A percentile compares a stretch with the other conserved stretches of the same genome.
phyloP scores from a whole-genome alignment of 2,113 vertebrate species.

The Mugil cephalus region DNA sequence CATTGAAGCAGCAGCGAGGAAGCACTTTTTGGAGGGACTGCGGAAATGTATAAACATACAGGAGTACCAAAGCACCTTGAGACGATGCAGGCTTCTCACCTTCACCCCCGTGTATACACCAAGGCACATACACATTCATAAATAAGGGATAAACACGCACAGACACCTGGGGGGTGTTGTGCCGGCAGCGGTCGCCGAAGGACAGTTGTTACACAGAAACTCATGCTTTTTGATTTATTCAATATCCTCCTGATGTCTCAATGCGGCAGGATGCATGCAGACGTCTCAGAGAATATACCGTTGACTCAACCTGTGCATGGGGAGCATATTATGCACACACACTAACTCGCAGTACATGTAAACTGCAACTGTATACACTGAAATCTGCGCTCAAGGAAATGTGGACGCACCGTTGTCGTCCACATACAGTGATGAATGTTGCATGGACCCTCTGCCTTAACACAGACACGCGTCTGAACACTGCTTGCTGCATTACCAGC shows the following conservation, averaged over 20 bases:
- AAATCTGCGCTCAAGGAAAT: constrained; percentile 36
- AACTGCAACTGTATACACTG: constrained; percentile 26
- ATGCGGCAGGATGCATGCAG: constrained; percentile 32
- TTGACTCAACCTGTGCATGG: constrained; percentile 55
- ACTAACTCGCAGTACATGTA: constrained; percentile 13
- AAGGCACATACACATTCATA: constrained; percentile 38
- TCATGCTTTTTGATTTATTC: constrained; percentile 40
- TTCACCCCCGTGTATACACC: constrained; percentile 24
- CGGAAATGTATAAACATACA: constrained; percentile 33
- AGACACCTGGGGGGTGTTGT: constrained; percentile 5
- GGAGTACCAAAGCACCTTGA: constrained; percentile 40
- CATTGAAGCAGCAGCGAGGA: constrained; percentile 3
- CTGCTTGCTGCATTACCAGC: constrained; percentile 47
- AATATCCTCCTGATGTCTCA: constrained; percentile 8
- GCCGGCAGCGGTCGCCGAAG: constrained; percentile 5
- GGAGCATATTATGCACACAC: constrained; percentile 52
- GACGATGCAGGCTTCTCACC: constrained; percentile 30
- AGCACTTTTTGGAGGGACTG: background rate
- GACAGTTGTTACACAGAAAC: constrained; percentile 53
- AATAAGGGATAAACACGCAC: constrained; percentile 50
- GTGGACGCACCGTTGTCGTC: constrained; percentile 34
- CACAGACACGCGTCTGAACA: constrained; percentile 31
- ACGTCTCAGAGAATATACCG: constrained; percentile 16
- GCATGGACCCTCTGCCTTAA: constrained; percentile 81
- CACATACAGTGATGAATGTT: constrained; percentile 61